Conservation (phyloP, 2,797 vertebrate genomes). For the Gambusia yucatana region DNA sequence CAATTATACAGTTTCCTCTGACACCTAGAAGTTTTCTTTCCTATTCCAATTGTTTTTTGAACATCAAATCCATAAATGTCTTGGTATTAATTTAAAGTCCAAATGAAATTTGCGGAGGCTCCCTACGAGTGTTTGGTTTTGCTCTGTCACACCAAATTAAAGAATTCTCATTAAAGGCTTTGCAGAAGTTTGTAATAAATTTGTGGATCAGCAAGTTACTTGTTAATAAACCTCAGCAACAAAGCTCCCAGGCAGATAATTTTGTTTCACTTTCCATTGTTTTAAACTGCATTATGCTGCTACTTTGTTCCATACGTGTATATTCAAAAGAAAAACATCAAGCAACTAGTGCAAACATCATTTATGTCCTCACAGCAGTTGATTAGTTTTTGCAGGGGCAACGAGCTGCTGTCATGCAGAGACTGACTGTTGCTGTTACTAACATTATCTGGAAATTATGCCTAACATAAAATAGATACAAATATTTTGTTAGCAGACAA, state of each 20-base stretch:
- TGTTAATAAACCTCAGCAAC: not conserved
- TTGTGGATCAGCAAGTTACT: slow-evolving; percentile 14
- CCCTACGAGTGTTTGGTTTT: slow-evolving; percentile 44
- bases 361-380: slow-evolving; percentile 9
- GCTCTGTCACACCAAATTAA: slow-evolving; percentile 40
- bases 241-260: not conserved
- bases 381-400: slow-evolving; percentile 16
- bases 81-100: slow-evolving; percentile 50
- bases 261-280: slow-evolving; percentile 1
- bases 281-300: slow-evolving; percentile 4
- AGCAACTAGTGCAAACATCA: slow-evolving; percentile 18
- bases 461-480: slow-evolving; percentile 37
- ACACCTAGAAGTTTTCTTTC: slow-evolving; percentile 48
- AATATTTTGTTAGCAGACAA: slow-evolving; percentile 44
- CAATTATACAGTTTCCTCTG: slow-evolving; percentile 54
- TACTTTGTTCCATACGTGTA: not conserved
- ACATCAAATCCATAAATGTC: slow-evolving; percentile 48
- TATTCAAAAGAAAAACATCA: slow-evolving; percentile 7
- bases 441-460: slow-evolving; percentile 41
- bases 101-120: slow-evolving; percentile 52
- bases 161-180: slow-evolving; percentile 49
- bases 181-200: slow-evolving; percentile 16
- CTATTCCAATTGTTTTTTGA: slow-evolving; percentile 36
- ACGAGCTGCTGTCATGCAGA: slow-evolving; percentile 18
- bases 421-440: slow-evolving; percentile 13